A percentile compares a stretch with the other conserved stretches of the same genome.
These are phyloP conservation scores for Leuciscus idus DNA, from an alignment of 2,113 vertebrate genomes.

Conservation along the genomic window DNA sequence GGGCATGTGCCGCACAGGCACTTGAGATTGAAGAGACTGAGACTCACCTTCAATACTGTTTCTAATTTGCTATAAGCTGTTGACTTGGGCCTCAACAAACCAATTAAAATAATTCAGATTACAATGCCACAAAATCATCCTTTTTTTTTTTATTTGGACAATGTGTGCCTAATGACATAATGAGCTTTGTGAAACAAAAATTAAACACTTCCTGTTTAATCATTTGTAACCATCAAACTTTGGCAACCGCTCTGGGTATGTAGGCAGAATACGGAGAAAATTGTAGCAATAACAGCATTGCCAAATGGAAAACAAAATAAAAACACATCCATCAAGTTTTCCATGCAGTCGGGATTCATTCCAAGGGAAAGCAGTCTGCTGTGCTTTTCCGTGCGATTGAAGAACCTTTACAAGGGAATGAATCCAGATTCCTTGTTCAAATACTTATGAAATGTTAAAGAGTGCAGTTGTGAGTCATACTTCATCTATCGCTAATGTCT, in stretches of 20 bases:
- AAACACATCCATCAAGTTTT: constrained; percentile 26
- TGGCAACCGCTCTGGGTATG: background rate
- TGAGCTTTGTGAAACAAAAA: background rate
- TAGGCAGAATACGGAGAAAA: background rate
- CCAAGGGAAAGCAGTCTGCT: background rate
- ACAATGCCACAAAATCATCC: background rate
- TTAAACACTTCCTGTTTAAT: background rate
- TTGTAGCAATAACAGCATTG: constrained; percentile 2
- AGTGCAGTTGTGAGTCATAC: constrained; percentile 36
- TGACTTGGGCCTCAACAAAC: background rate
- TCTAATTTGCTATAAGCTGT: background rate
- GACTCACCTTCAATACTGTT: background rate
- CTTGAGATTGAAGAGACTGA: background rate
- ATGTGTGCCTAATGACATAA: background rate
- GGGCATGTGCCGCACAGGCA: constrained; percentile 26
- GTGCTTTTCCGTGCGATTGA: background rate
- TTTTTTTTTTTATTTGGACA: background rate
- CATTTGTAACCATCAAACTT: background rate
- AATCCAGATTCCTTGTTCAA: constrained; percentile 9
- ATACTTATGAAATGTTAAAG: constrained; percentile 38
- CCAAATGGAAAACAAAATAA: background rate
- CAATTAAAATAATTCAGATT: constrained; percentile 28
- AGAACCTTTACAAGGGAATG: background rate
- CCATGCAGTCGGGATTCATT: constrained; percentile 13
- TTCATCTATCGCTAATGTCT: constrained; percentile 35